Percentiles rank a stretch among this genome's conserved stretches.
These are phyloP conservation scores for Cephus nigrinus DNA, from an alignment of 2,888 invertebrate species.

Conservation along the genomic window DNA sequence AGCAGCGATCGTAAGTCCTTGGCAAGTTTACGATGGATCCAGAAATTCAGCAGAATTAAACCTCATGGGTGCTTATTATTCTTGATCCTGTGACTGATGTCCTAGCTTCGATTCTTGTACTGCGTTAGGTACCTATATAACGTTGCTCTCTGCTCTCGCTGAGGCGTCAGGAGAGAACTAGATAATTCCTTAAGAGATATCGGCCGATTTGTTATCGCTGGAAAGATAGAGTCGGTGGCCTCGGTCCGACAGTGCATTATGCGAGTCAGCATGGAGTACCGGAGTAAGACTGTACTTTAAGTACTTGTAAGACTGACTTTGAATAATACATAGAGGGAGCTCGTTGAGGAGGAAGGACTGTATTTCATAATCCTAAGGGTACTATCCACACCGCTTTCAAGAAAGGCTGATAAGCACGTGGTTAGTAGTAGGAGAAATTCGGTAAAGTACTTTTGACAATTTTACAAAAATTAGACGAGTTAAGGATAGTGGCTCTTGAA, in stretches of 20 bases:
- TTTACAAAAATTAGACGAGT: not conserved
- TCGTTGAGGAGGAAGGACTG: too few species aligned
- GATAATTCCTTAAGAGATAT: not conserved
- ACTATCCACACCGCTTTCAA: not conserved
- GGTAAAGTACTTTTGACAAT: not conserved
- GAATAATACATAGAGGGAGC: too few species aligned
- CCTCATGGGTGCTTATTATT: not conserved
- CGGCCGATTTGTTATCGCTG: not conserved
- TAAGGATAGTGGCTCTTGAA: not conserved
- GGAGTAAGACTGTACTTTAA: too few species aligned
- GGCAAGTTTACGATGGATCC: not conserved
- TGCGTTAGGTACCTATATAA: not conserved
- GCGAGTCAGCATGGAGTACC: not conserved
- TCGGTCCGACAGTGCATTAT: not conserved
- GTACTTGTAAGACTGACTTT: too few species aligned
- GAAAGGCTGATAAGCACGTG: not conserved
- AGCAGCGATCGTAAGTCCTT: not conserved
- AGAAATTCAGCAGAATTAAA: not conserved
- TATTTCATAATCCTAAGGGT: too few species aligned
- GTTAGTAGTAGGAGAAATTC: not conserved
- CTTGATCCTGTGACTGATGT: not conserved
- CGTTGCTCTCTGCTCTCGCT: not conserved
- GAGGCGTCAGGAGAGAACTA: not conserved
- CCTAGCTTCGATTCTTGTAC: not conserved
- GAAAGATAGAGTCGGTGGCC: not conserved